Evolutionary conservation across 2,113 vertebrate genomes (phyloP).

Genomic region (Psephotus haematonotus): DNA sequence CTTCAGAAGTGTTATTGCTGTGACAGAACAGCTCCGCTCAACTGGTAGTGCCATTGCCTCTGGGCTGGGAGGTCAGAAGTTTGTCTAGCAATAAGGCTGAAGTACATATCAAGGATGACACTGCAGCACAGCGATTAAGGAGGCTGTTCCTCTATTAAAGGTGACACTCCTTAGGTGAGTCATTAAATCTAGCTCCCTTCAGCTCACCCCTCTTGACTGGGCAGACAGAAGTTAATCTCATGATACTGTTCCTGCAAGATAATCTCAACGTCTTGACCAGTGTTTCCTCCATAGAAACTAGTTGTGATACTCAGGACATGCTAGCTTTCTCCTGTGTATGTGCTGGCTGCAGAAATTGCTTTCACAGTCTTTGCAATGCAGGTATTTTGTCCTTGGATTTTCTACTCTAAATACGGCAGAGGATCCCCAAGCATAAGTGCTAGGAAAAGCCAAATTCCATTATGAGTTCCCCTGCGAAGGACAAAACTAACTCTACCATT

Average conservation of each 20-base stretch:
- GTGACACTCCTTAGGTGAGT: neutral
- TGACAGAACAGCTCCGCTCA: neutral
- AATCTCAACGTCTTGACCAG: neutral
- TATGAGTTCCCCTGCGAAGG: neutral
- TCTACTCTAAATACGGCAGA: neutral
- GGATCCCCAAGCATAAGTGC: neutral
- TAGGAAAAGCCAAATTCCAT: neutral
- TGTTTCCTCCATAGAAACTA: neutral
- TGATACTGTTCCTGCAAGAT: neutral
- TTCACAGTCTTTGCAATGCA: neutral
- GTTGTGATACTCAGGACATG: neutral
- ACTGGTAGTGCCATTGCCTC: neutral
- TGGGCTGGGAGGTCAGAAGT: neutral
- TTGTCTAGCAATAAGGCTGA: neutral
- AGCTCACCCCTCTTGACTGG: neutral
- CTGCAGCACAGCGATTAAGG: neutral
- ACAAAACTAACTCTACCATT: neutral
- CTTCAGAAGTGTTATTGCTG: neutral
- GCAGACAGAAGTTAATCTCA: neutral
- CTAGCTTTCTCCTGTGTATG: neutral
- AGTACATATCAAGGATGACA: neutral
- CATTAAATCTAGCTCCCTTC: neutral
- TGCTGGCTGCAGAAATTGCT: neutral
- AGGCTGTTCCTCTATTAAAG: neutral
- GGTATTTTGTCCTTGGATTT: neutral